These are phyloP conservation scores for Myzus persicae DNA, from an alignment of 1,140 invertebrate genomes.

Conservation along the genomic window DNA sequence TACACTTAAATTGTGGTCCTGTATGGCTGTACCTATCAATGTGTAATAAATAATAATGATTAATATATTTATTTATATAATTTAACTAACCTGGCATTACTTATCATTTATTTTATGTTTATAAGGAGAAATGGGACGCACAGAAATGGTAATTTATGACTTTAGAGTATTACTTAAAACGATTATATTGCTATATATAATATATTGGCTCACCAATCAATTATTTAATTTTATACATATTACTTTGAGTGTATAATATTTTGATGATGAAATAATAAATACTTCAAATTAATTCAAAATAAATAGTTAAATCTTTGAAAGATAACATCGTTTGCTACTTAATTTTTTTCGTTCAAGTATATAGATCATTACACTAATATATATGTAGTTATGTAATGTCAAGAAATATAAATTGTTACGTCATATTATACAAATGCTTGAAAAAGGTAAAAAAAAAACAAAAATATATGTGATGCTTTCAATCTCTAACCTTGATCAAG, in stretches of 20 bases:
- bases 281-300: not conserved
- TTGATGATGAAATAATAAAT: not conserved
- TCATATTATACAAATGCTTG: not conserved
- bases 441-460: not conserved
- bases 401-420: not conserved
- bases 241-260: too few relatives aligned
- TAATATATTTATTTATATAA: not conserved
- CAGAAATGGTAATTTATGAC: not conserved
- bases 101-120: not conserved
- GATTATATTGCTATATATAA: not conserved
- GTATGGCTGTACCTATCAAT: not conserved
- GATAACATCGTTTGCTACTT: not conserved
- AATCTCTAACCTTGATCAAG: not conserved
- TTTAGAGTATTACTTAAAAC: not conserved
- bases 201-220: not conserved
- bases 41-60: not conserved
- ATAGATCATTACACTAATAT: not conserved
- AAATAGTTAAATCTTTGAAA: not conserved
- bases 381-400: not conserved
- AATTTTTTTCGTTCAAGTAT: not conserved
- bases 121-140: not conserved
- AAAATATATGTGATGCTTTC: not conserved
- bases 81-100: not conserved
- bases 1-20: not conserved
- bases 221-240: not conserved